Evolutionary conservation across 1,140 invertebrate genomes (phyloP).

Genomic region (Drosophila nigrodunni): DNA sequence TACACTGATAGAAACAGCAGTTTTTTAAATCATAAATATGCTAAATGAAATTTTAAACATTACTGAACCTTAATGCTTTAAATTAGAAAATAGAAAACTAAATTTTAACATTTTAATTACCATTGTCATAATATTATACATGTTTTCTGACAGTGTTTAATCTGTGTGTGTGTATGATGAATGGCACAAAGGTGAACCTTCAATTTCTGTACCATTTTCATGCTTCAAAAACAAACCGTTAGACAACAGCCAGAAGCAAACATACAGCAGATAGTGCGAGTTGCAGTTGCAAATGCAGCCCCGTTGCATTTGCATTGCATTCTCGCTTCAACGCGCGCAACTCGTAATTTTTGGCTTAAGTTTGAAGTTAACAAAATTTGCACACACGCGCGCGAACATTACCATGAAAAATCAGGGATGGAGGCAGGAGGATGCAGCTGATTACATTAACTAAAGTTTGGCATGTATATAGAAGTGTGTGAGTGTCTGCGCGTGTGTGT

Average conservation of each 20-base stretch:
- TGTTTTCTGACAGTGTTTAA: too few relatives aligned
- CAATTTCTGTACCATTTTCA: constrained; percentile 37
- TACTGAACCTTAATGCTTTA: too few relatives aligned
- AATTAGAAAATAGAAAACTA: too few relatives aligned
- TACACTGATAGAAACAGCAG: too few relatives aligned
- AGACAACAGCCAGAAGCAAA: constrained; percentile 23
- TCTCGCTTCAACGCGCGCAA: constrained; percentile 59
- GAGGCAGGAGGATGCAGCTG: constrained; percentile 65
- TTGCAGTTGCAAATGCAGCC: constrained; percentile 24
- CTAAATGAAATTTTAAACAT: too few relatives aligned
- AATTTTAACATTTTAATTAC: too few relatives aligned
- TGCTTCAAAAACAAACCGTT: constrained; percentile 42
- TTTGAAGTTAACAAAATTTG: constrained; percentile 76
- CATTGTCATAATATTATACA: too few relatives aligned
- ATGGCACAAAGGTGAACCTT: constrained; percentile 40
- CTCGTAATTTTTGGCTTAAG: constrained; percentile 63
- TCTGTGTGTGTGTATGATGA: constrained; percentile 15
- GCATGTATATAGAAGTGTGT: constrained; percentile 56
- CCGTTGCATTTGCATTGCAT: constrained; percentile 8
- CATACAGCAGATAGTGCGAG: constrained; percentile 11
- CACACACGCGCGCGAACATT: constrained; percentile 47
- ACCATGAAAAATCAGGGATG: constrained; percentile 54
- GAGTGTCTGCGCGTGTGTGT: too few relatives aligned
- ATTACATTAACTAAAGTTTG: constrained; percentile 84
- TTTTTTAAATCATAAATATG: too few relatives aligned